These are phyloP conservation scores for Dugesia japonica DNA, from an alignment of 2,888 invertebrate genomes.

Conservation along the genomic window DNA sequence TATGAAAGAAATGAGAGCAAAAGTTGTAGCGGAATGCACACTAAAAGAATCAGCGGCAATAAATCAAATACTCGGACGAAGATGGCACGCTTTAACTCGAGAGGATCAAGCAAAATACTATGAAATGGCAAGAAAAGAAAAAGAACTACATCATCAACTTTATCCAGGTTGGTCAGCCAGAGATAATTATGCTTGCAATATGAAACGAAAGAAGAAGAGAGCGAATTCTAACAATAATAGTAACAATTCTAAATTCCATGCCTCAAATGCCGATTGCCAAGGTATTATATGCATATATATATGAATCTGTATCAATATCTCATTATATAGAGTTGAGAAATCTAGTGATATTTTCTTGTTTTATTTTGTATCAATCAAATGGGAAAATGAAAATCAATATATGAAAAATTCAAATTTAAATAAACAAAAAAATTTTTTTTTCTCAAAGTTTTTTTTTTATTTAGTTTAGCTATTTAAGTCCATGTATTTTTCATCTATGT, in stretches of 20 bases:
- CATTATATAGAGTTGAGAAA: no score
- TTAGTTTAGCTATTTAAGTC: no score
- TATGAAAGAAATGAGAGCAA: slow-evolving; percentile 98
- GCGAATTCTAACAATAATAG: neutral
- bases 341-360: no score
- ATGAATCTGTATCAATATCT: neutral
- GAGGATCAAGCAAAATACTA: slow-evolving; percentile 99
- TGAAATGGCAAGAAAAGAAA: slow-evolving; percentile 97
- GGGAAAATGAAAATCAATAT: no score
- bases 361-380: no score
- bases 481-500: no score
- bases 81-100: slow-evolving; percentile 98
- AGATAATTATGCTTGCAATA: slow-evolving; percentile 25
- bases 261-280: neutral
- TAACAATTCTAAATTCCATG: neutral
- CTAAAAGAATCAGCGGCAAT: slow-evolving; percentile 95
- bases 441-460: no score
- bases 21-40: slow-evolving; percentile 93
- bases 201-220: slow-evolving; percentile 23
- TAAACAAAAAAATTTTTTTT: no score
- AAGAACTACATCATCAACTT: slow-evolving; percentile 85
- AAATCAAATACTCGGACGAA: slow-evolving; percentile 91
- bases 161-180: slow-evolving; percentile 31
- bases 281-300: neutral
- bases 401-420: no score